Conservation (phyloP, 2,113 vertebrate genomes). For the Rallus limicola region DNA sequence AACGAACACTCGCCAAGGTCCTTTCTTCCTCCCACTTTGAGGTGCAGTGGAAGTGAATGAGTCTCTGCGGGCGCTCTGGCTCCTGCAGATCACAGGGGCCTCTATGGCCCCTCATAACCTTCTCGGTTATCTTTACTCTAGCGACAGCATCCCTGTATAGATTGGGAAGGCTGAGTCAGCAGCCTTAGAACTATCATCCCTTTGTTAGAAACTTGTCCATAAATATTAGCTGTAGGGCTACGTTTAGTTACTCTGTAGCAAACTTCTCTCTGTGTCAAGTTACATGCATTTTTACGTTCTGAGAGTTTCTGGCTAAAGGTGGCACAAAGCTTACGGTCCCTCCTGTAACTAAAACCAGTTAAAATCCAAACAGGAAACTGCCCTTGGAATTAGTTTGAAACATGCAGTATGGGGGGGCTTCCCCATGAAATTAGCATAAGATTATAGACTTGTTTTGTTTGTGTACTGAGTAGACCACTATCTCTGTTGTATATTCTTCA, state of each 20-base stretch:
- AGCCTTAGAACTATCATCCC: neutral
- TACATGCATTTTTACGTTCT: fast-evolving
- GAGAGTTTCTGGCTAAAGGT: neutral
- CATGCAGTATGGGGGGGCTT: fast-evolving
- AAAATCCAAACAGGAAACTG: neutral
- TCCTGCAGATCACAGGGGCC: conserved; percentile 51
- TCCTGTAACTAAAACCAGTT: neutral
- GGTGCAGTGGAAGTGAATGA: neutral
- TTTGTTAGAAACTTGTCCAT: neutral
- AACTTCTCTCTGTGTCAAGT: neutral
- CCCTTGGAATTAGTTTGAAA: neutral
- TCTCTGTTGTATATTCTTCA: neutral
- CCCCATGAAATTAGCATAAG: neutral
- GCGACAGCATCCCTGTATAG: neutral
- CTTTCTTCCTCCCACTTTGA: conserved; percentile 75
- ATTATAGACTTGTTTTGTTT: neutral
- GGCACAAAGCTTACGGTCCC: neutral
- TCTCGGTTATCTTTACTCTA: neutral
- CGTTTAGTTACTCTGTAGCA: fast-evolving
- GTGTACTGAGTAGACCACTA: neutral
- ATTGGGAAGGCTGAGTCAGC: conserved; percentile 51
- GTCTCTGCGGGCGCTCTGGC: conserved; percentile 1
- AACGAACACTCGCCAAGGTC: conserved; percentile 54
- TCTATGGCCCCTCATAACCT: conserved; percentile 45
- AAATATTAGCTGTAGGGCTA: neutral